Conservation (phyloP, 2,113 vertebrate genomes). For the Perognathus longimembris region DNA sequence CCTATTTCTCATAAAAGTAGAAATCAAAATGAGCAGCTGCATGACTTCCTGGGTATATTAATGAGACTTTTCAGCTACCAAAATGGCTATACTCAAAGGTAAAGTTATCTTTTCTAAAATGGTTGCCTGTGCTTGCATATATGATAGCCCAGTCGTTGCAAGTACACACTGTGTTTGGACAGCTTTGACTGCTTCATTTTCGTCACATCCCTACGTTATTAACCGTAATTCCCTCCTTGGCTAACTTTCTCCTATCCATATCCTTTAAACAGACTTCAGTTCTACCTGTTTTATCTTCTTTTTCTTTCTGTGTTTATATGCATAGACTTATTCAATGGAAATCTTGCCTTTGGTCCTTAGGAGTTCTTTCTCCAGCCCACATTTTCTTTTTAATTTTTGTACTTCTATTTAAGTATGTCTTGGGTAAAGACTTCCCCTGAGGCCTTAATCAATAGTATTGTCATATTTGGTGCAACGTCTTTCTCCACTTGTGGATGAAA, state of each 20-base stretch:
- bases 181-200: background rate
- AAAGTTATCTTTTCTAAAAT: background rate
- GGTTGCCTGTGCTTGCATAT: background rate
- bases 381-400: background rate
- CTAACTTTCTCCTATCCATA: background rate
- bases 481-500: background rate
- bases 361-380: background rate
- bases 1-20: conserved; percentile 12
- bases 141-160: accelerated
- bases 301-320: conserved; percentile 27
- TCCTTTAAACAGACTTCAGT: background rate
- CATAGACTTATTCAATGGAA: background rate
- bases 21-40: conserved; percentile 22
- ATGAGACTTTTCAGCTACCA: background rate
- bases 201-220: background rate
- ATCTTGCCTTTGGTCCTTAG: background rate
- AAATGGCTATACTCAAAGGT: background rate
- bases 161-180: background rate
- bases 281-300: background rate
- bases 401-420: background rate
- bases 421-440: background rate
- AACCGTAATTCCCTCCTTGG: background rate
- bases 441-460: background rate
- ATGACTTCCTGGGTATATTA: background rate
- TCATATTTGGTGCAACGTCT: background rate